phyloP scores from a whole-genome alignment of 2,888 invertebrate species.

The Orthosia cruda region DNA sequence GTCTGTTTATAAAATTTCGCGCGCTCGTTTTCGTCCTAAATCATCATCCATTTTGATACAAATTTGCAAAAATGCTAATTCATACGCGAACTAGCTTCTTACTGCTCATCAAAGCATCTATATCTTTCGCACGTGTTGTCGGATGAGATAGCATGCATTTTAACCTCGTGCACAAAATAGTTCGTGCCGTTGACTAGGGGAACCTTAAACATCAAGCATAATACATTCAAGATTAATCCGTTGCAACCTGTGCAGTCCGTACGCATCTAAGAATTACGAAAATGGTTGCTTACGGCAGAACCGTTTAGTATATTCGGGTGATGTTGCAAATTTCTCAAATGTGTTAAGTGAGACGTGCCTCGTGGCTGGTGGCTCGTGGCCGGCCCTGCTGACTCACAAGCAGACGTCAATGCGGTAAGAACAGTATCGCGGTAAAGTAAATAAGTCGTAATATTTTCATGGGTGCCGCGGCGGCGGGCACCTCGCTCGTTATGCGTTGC shows the following conservation, averaged over 20 bases:
- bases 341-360: conserved; percentile 71
- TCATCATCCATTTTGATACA: too few species aligned
- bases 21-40: too few species aligned
- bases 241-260: neutral
- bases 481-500: conserved; percentile 85
- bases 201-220: too few species aligned
- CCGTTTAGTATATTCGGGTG: conserved; percentile 38
- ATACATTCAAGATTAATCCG: conserved; percentile 16
- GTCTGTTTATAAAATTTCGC: too few species aligned
- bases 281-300: conserved; percentile 38
- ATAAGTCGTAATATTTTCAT: conserved; percentile 90
- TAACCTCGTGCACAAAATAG: too few species aligned
- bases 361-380: conserved; percentile 72
- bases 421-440: conserved; percentile 87
- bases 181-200: too few species aligned
- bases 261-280: conserved; percentile 9
- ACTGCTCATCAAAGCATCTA: too few species aligned
- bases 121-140: too few species aligned
- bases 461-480: conserved; percentile 87
- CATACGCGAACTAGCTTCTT: too few species aligned
- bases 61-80: too few species aligned
- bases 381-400: conserved; percentile 79
- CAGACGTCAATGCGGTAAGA: conserved; percentile 85
- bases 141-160: too few species aligned
- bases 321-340: conserved; percentile 60